Percentiles rank a stretch among this genome's conserved stretches.
Evolutionary conservation across 2,888 invertebrate genomes (phyloP).

Genomic region (Drosophila tanythrix): DNA sequence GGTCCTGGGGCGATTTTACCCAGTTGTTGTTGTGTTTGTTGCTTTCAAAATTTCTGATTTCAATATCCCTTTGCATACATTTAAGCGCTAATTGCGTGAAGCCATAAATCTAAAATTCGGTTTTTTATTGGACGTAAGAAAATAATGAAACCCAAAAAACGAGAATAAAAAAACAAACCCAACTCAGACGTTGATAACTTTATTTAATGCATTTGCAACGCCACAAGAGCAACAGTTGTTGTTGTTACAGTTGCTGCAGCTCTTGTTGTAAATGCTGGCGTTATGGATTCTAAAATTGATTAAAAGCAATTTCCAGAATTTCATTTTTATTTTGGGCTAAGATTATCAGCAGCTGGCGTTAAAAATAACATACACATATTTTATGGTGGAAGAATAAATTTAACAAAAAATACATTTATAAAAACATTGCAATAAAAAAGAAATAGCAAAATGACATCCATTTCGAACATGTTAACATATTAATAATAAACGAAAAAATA

Average conservation of each 20-base stretch:
- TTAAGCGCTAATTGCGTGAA: conserved; percentile 83
- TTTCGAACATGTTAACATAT: neutral
- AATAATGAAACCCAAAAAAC: conserved; percentile 32
- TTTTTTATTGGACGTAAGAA: conserved; percentile 56
- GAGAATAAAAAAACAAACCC: conserved; percentile 3
- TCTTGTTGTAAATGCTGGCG: conserved; percentile 4
- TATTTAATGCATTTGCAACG: conserved; percentile 72
- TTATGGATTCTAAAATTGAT: conserved; percentile 29
- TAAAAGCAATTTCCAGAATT: neutral
- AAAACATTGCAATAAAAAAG: neutral
- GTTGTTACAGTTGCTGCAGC: conserved; percentile 4
- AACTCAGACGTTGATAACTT: conserved; percentile 65
- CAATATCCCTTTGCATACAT: conserved; percentile 79
- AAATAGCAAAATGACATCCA: neutral
- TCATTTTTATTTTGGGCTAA: neutral
- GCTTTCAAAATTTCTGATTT: conserved; percentile 50
- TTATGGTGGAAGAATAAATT: neutral
- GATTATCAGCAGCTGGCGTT: conserved; percentile 37
- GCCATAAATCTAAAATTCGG: conserved; percentile 74
- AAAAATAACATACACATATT: neutral
- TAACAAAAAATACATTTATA: neutral
- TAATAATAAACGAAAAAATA: neutral
- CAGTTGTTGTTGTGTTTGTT: conserved; percentile 17
- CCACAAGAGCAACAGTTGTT: conserved; percentile 35
- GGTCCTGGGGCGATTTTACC: conserved; percentile 36